phyloP scores from a whole-genome alignment of 2,113 vertebrate species.

The Vidua chalybeata region DNA sequence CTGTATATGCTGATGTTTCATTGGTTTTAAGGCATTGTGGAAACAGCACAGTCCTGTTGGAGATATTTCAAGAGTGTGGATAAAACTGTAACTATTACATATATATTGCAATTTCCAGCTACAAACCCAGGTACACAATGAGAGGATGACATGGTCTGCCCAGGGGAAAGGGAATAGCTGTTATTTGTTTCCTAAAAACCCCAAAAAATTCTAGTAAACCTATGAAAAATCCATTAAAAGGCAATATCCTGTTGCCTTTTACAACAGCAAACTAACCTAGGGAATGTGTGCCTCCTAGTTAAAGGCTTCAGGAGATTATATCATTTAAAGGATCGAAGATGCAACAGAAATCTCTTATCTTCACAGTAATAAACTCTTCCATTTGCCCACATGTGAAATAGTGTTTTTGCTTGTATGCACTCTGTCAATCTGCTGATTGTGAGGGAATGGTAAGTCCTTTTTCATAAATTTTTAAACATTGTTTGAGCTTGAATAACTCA shows the following conservation, averaged over 20 bases:
- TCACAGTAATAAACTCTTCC: not conserved
- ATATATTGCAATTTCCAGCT: not conserved
- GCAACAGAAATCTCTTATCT: not conserved
- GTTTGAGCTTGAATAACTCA: constrained; percentile 34
- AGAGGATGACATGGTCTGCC: not conserved
- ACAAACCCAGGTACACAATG: not conserved
- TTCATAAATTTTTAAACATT: constrained; percentile 6
- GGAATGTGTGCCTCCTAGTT: not conserved
- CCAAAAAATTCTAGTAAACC: not conserved
- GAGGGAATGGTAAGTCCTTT: constrained; percentile 7
- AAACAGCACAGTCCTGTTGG: not conserved
- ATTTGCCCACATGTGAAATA: not conserved
- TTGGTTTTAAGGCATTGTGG: not conserved
- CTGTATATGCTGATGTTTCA: not conserved
- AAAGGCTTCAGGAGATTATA: not conserved
- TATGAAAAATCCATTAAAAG: not conserved
- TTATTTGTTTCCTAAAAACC: not conserved
- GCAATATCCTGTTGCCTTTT: not conserved
- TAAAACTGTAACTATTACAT: not conserved
- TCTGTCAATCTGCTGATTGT: not conserved
- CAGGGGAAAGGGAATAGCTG: not conserved
- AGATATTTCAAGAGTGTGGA: not conserved
- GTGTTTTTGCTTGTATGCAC: not conserved
- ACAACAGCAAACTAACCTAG: not conserved
- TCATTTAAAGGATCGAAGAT: not conserved